phyloP scores from a whole-genome alignment of 2,797 vertebrate genomes.

The Neopelma chrysocephalum region DNA sequence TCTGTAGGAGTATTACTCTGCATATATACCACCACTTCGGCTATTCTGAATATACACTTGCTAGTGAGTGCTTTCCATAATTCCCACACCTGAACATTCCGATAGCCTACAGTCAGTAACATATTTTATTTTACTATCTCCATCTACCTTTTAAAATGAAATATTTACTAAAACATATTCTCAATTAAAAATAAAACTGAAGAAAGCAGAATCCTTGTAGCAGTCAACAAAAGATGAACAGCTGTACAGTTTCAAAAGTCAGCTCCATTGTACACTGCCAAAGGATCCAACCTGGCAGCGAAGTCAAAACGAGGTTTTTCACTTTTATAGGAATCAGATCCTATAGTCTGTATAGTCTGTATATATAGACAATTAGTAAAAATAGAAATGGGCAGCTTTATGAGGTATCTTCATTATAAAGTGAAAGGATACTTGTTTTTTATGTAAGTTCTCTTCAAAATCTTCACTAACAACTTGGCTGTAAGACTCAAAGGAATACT shows the following conservation, averaged over 20 bases:
- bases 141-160: constrained; percentile 9
- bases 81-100: not conserved
- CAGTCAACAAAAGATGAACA: not conserved
- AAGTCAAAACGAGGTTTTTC: not conserved
- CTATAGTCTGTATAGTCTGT: not conserved
- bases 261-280: not conserved
- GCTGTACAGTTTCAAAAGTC: not conserved
- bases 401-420: not conserved
- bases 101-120: not conserved
- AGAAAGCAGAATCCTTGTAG: not conserved
- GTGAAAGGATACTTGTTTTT: not conserved
- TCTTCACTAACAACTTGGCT: not conserved
- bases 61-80: not conserved
- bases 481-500: not conserved
- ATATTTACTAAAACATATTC: constrained; percentile 14
- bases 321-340: not conserved
- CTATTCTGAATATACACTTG: not conserved
- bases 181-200: constrained; percentile 22
- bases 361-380: not conserved
- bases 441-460: not conserved
- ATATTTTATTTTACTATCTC: not conserved
- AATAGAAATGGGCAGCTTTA: not conserved
- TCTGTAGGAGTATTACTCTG: constrained; percentile 30
- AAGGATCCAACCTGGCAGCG: not conserved
- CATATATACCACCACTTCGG: not conserved